Conservation (phyloP, 1,140 invertebrate genomes). For the Meloidogyne floridensis region DNA sequence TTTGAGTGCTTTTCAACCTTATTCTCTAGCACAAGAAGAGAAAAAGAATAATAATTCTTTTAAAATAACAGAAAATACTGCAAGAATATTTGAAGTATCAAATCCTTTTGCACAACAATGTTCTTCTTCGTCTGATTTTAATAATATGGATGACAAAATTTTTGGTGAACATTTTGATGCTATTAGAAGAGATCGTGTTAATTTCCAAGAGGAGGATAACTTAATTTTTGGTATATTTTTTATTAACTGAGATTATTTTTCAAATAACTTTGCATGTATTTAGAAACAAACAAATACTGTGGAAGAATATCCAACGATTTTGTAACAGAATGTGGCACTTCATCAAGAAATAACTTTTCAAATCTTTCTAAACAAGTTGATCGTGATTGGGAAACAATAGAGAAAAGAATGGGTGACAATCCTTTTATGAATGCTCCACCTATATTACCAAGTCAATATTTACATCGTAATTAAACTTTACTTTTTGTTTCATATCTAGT, state of each 20-base stretch:
- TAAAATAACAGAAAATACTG: neutral
- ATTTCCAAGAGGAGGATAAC: neutral
- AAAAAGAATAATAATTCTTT: neutral
- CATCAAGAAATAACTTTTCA: neutral
- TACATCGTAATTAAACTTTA: neutral
- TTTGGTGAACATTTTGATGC: slow-evolving; percentile 59
- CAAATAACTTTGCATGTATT: no score
- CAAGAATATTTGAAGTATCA: slow-evolving; percentile 39
- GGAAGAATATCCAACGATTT: neutral
- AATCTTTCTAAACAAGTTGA: neutral
- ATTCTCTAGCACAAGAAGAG: neutral
- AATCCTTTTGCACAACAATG: slow-evolving; percentile 51
- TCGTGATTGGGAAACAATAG: slow-evolving; percentile 24
- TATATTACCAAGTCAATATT: slow-evolving; percentile 40
- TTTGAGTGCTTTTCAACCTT: neutral
- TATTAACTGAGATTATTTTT: no score
- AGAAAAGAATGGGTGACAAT: slow-evolving; percentile 44
- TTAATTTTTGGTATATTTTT: neutral
- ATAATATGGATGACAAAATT: slow-evolving; percentile 51
- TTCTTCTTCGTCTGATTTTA: slow-evolving; percentile 2
- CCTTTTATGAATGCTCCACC: slow-evolving; percentile 40
- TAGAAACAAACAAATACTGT: neutral
- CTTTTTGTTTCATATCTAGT: neutral
- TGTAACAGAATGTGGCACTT: neutral
- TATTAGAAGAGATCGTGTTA: slow-evolving; percentile 39